A percentile compares a stretch with the other conserved stretches of the same genome.
These are phyloP conservation scores for Monochamus alternatus DNA, from an alignment of 2,888 invertebrate species.

Conservation along the genomic window DNA sequence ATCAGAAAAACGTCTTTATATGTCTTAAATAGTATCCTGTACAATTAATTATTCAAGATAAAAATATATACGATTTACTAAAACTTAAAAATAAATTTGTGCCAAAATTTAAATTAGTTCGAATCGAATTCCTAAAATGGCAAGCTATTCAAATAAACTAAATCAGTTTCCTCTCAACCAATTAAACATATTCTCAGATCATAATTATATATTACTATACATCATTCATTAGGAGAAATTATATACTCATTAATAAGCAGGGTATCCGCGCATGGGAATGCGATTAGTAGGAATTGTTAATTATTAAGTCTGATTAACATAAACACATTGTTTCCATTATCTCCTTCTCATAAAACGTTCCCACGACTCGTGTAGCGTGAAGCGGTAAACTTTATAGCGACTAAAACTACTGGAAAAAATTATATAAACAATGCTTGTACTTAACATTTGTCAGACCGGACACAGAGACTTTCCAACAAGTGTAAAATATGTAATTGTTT, in stretches of 20 bases:
- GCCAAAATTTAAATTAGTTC: too few relatives aligned
- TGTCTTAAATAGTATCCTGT: too few relatives aligned
- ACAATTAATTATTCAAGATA: too few relatives aligned
- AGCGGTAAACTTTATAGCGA: conserved; percentile 7
- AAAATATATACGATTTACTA: too few relatives aligned
- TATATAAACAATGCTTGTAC: neutral
- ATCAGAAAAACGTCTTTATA: too few relatives aligned
- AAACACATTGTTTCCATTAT: conserved; percentile 14
- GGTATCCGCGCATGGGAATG: conserved; percentile 20
- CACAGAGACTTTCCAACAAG: too few relatives aligned
- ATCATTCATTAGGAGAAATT: conserved; percentile 2
- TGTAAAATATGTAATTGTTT: too few relatives aligned
- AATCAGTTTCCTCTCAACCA: neutral
- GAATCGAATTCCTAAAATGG: neutral
- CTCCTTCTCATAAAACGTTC: conserved; percentile 18
- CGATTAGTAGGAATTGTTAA: conserved; percentile 23
- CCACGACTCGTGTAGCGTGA: conserved; percentile 7
- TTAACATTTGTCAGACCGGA: neutral
- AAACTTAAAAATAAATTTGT: too few relatives aligned
- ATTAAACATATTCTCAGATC: neutral
- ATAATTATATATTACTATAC: conserved; percentile 8
- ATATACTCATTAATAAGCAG: conserved; percentile 8
- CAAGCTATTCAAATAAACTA: neutral
- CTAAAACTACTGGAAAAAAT: neutral
- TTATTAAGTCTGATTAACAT: conserved; percentile 29